Base-by-base conservation (phyloP, 2,888 invertebrate species). In the Drosophila falleni region DNA sequence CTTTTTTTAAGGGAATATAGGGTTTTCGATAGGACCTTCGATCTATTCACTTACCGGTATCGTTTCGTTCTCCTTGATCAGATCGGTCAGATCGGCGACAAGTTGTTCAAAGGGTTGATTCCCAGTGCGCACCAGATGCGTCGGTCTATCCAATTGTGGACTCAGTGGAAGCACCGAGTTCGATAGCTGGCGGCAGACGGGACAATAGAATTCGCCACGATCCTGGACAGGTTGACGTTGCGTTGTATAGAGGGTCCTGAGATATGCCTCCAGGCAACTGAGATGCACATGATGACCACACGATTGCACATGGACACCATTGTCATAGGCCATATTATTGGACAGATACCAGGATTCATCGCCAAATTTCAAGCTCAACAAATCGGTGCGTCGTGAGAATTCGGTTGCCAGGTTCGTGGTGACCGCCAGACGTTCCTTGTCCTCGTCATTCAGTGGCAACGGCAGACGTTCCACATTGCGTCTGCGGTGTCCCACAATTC, bases 211-310 rank as follows among this genome's bases (percentile, higher is more conserved):
- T 94, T 99, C 98, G 55, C 97, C 97, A 65, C 95, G 94, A 86
- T 96, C 96, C 67, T 95, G 95, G 53, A 97, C 93, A 92, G 95
- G 95, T 92, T 96, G 96, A 33, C 97, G 94, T 91, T 96, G 96
- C 78, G 96, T 96, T 71, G 95, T 95, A 83, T 96, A 94, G 71
- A 99, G 94, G 35, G 98, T 97, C 87, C 96, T 95, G 86, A 98
- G 94, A 93, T 99, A 99, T 0, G 97, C 96, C 91, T 96, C 96
- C 89, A 98, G 95, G 93, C 99, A 99, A 91, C 97, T 97, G 87
- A 98, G 94, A 93, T 99, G 99, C 67, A 99, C 95, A 93, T 98
- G 97, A 93, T 99, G 99, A 0, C 99, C 99, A 93, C 99, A 99
- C 1, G 98, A 97, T 93, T 97, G 97, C 58, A 98, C 97, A 93